Evolutionary conservation across 2,888 invertebrate genomes (phyloP), one percentile per base, ranked within the genome.

Genomic region (Drosophila paramelanica): DNA sequence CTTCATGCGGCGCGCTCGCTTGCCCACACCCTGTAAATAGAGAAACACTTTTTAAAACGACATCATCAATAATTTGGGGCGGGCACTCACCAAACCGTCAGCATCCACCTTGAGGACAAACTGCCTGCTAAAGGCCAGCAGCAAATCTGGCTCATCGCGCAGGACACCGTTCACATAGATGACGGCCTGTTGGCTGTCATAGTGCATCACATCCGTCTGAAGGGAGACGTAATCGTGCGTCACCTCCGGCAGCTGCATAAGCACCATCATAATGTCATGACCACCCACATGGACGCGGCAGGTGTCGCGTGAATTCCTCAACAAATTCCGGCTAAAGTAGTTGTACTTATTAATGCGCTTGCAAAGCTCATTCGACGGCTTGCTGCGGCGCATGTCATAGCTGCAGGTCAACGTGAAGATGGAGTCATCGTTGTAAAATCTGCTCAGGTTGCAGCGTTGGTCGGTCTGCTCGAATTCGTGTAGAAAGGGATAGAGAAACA

Each of bases 361-460:
- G 17, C 72, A 59, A 4, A 81, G 72, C 3, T 87, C 81, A 1
- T 45, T 39, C 42, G 47, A 49, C 1, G 64, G 60, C 45, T 25
- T 45, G 3, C 3, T 33, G 4, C 83, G 85, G 0, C 70, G 58
- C 6, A 88, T 62, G 3, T 70, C 79, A 46, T 87, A 91, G 59
- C 81, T 88, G 57, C 79, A 90, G 1, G 89, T 90, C 73, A 92
- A 51, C 0, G 90, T 90, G 25, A 91, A 90, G 4, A 91, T 68
- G 1, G 92, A 81, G 20, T 77, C 73, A 33, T 84, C 84, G 45
- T 62, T 20, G 52, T 84, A 86, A 33, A 66, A 78, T 13, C 60
- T 59, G 0, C 23, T 17, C 13, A 91, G 66, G 53, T 69, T 64
- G 0, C 62, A 33, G 4, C 91, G 85, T 3, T 85, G 50, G 5